phyloP scores from a whole-genome alignment of 1,140 invertebrate species.

The Drosophila repletoides region DNA sequence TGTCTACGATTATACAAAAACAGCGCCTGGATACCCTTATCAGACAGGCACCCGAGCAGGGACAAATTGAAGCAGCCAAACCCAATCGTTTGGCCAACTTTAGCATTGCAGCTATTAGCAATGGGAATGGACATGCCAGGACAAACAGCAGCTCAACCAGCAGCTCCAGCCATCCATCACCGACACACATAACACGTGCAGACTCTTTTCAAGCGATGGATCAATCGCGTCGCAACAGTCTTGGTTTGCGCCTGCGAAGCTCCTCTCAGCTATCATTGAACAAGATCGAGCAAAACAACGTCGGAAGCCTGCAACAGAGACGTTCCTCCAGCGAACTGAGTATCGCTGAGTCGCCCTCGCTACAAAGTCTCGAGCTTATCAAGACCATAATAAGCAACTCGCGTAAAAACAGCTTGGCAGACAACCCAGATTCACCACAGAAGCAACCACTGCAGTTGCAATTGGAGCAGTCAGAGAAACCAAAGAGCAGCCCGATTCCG shows the following conservation, averaged over 20 bases:
- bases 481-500: constrained; percentile 51
- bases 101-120: constrained; percentile 53
- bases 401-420: constrained; percentile 69
- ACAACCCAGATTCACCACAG: constrained; percentile 29
- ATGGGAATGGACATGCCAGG: neutral
- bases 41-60: constrained; percentile 46
- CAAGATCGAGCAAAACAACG: constrained; percentile 50
- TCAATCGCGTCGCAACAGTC: constrained; percentile 1
- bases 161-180: constrained; percentile 7
- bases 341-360: constrained; percentile 74
- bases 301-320: constrained; percentile 33
- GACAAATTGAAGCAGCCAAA: constrained; percentile 70
- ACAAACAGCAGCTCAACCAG: neutral
- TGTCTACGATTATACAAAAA: constrained; percentile 68
- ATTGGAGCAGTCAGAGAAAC: constrained; percentile 19
- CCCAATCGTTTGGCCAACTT: constrained; percentile 75
- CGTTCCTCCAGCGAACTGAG: constrained; percentile 80
- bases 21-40: constrained; percentile 76
- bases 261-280: constrained; percentile 68
- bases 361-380: constrained; percentile 78
- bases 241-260: constrained; percentile 50
- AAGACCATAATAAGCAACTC: constrained; percentile 76
- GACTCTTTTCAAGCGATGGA: constrained; percentile 69
- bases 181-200: constrained; percentile 32
- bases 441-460: neutral